Evolutionary conservation across 1,140 invertebrate genomes (phyloP), one percentile per base, ranked within the genome.

Genomic region (Eupristina koningsbergeri): DNA sequence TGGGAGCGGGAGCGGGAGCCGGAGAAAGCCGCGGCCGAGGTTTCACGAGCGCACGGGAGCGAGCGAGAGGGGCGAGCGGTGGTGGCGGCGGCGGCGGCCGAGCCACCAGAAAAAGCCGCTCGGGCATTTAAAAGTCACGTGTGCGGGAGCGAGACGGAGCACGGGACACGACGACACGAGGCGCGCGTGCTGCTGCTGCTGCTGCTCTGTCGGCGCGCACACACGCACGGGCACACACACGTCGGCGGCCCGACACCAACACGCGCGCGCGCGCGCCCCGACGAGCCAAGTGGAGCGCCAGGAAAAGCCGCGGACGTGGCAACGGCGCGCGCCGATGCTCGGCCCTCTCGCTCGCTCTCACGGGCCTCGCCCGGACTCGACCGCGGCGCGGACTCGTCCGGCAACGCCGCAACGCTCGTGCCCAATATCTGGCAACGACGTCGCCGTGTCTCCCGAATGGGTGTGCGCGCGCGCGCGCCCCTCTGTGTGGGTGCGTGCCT

Each of bases 251-350:
- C n/a, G n/a, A n/a, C n/a, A n/a, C n/a, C n/a, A n/a, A n/a, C n/a
- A n/a, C n/a, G n/a, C n/a, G n/a, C n/a, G n/a, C n/a, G n/a, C n/a
- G n/a, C n/a, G n/a, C n/a, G n/a, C n/a, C 82, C 77, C 2, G 36
- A 69, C 78, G 80, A 53, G 80, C 53, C 76, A 74, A 63, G 80
- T 41, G 74, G 85, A 80, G 83, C 74, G 50, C 31, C 50, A 79
- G 47, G 26, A 47, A 73, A 73, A 58, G 79, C 78, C 75, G 80
- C 74, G 79, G 86, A 88, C 87, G 86, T 87, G 87, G 86, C 88
- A 88, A 87, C 87, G 80, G 53, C 34, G 67, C 67, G 13, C 31
- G n/a, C 3, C 53, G 13, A 13, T 11, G 34, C 36, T 79, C 26
- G 9, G 5, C 53, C 53, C 22, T 58, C 53, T 22, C 53, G 3